Base-by-base conservation (phyloP, 2,113 vertebrate genomes). In the Phocoena sinus region DNA sequence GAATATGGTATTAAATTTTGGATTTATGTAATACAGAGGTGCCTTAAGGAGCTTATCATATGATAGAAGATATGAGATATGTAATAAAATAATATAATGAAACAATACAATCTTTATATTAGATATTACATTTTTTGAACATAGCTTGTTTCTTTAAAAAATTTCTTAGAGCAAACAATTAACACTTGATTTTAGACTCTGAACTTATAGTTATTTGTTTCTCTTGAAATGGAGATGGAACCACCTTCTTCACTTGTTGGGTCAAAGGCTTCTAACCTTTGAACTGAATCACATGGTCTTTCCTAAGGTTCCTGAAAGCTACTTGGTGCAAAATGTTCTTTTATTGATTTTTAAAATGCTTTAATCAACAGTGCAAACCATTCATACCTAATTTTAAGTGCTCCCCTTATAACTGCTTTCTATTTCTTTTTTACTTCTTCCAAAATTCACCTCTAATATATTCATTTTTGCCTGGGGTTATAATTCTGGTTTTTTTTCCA, bases 281-380 rank as follows among this genome's bases (percentile, higher is more conserved):
- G 94, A 95, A 87, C 62, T 97, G 89, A 95, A 96, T 84, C 84
- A 80, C 96, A 71, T 79, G 65, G 26, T 31, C 47, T 96, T 98
- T 83, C 70, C 58, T 93, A 98, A 98, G 96, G 38, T 85, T 74
- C 3, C 89, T 95, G 80, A 96, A 97, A 98, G 93, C 63, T 80
- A 86, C 86, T 97, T 85, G 68, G 71, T 95, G 70, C 94, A 97
- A 98, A 98, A 20, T 65, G 85, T 96, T 94, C 94, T 93, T 21
- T 63, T 97, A 98, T 98, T 98, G 98, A 98, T 98, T 98, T 95
- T 96, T 62, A 96, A 98, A 98, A 98, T 79, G 79, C 88, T 65
- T 98, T 98, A 97, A 98, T 99, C 98, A 98, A 98, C 98, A 98
- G n/a, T 95, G 21, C 76, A 94, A 91, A 97, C 92, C 97, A 94